Percentiles rank a stretch among this genome's conserved stretches.
These are phyloP conservation scores for Phaethon lepturus DNA, from an alignment of 2,113 vertebrate genomes.

Conservation along the genomic window DNA sequence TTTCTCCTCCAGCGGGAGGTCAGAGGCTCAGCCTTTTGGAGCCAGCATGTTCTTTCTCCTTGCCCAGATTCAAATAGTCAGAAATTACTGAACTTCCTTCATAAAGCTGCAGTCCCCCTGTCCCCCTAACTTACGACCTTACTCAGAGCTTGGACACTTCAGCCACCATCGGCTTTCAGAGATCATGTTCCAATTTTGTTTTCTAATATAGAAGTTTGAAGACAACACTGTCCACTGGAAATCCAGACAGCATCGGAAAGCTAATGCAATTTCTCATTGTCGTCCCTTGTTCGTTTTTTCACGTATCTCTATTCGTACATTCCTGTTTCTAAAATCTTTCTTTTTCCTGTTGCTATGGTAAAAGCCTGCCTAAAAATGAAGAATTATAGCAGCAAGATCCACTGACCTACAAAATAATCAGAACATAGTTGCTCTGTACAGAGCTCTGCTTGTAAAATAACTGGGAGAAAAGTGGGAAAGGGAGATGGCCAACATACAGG, in stretches of 20 bases:
- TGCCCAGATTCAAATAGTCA: neutral
- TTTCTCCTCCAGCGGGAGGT: neutral
- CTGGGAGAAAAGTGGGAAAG: neutral
- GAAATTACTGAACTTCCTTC: neutral
- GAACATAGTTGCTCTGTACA: neutral
- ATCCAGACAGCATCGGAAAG: neutral
- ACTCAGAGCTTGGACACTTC: neutral
- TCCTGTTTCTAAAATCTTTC: constrained; percentile 29
- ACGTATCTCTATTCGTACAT: neutral
- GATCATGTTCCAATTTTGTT: neutral
- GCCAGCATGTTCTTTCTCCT: neutral
- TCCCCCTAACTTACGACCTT: neutral
- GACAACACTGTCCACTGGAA: neutral
- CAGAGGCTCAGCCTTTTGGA: neutral
- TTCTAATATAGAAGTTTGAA: neutral
- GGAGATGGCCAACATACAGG: neutral
- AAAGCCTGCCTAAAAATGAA: constrained; percentile 16
- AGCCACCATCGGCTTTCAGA: neutral
- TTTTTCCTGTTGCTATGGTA: constrained; percentile 61
- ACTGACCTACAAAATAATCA: constrained; percentile 48
- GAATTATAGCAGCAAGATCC: constrained; percentile 20
- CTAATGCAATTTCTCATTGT: neutral
- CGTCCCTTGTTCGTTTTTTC: neutral
- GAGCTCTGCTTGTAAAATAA: neutral
- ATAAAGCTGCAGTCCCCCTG: neutral